phyloP scores from a whole-genome alignment of 53 echinoderm and acorn worm species.

The Patiria pectinifera region DNA sequence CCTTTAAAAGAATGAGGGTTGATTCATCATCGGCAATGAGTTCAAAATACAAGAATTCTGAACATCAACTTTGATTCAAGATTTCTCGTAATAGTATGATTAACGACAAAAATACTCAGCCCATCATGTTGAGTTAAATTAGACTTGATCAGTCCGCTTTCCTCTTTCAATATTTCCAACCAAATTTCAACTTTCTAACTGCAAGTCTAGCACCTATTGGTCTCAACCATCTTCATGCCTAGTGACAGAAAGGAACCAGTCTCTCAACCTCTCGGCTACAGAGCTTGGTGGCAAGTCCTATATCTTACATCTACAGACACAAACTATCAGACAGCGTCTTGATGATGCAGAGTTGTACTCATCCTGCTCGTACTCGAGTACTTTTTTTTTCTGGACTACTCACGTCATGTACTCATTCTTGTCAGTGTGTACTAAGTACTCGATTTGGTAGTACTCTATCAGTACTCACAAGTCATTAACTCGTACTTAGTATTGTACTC shows the following conservation, averaged over 20 bases:
- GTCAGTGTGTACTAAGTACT: neutral
- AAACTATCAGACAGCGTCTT: neutral
- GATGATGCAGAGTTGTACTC: neutral
- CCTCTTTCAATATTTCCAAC: neutral
- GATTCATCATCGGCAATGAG: neutral
- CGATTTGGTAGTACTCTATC: slow-evolving; percentile 7
- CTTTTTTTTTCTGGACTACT: neutral
- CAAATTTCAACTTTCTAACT: neutral
- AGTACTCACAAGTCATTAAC: neutral
- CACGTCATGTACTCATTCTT: neutral
- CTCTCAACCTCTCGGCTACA: neutral
- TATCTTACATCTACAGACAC: neutral
- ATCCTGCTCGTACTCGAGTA: slow-evolving; percentile 10
- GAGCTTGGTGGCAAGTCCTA: neutral
- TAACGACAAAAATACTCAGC: too few species aligned
- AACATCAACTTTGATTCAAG: neutral
- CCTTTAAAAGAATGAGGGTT: neutral
- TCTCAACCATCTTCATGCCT: neutral
- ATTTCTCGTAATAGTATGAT: neutral
- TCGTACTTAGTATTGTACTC: neutral
- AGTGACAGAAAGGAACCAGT: neutral
- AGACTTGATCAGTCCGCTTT: neutral
- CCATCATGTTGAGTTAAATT: neutral
- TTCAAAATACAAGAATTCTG: neutral
- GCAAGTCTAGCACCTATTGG: neutral